Evolutionary conservation across 2,113 vertebrate species (phyloP).

Genomic region (Gasterosteus nipponicus): DNA sequence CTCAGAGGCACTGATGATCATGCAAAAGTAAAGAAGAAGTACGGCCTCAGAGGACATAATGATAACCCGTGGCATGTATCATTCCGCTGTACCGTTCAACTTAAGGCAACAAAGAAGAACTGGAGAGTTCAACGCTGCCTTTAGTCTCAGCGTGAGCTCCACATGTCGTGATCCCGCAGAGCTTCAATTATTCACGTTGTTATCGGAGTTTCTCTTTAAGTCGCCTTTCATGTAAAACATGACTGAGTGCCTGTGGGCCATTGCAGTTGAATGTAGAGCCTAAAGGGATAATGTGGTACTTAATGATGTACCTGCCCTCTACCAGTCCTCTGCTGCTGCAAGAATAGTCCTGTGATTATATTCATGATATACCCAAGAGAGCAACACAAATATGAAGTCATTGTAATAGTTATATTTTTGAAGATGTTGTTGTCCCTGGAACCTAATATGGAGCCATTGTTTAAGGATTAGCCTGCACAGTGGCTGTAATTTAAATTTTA

Average conservation of each 20-base stretch:
- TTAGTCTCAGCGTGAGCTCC: neutral
- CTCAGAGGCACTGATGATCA: conserved; percentile 13
- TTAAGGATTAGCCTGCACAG: conserved; percentile 9
- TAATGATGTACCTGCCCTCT: neutral
- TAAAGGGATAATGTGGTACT: conserved; percentile 6
- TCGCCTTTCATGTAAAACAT: conserved; percentile 29
- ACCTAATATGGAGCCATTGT: neutral
- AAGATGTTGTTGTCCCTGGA: conserved; percentile 4
- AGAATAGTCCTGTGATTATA: conserved; percentile 15
- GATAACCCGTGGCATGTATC: conserved; percentile 8
- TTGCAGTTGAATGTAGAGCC: conserved; percentile 11
- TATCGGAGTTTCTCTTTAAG: conserved; percentile 19
- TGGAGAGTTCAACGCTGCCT: neutral
- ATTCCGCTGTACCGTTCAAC: neutral
- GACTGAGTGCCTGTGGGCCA: conserved; percentile 1
- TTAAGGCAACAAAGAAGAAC: neutral
- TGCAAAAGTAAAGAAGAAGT: neutral
- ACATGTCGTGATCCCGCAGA: conserved; percentile 28
- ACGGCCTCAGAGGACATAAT: neutral
- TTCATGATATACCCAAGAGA: neutral
- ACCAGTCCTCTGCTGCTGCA: neutral
- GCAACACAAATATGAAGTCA: conserved; percentile 16
- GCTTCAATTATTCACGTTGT: conserved; percentile 31
- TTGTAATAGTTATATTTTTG: neutral
- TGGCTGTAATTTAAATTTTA: neutral